Base-by-base conservation (phyloP, 2,797 vertebrate genomes). In the Octomys mimax region DNA sequence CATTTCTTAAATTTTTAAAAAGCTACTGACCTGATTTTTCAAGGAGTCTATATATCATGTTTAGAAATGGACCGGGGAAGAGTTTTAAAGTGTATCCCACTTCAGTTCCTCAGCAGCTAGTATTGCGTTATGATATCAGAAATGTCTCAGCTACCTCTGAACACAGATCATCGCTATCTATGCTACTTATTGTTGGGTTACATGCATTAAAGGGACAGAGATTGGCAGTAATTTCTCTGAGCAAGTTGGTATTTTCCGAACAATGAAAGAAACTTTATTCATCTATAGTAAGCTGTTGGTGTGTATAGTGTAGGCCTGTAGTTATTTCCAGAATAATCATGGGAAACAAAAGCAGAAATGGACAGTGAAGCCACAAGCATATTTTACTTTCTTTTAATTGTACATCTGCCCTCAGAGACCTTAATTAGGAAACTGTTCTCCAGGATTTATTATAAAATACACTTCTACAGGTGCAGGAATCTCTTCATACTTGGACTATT, bases 401-500 rank as follows among this genome's bases (percentile, higher is more conserved):
- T 61, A 57, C n/a, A n/a, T 57, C 39, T 82, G 14, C 42, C 19
- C 66, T 66, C 1, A 75, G 82, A 92, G 59, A 73, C 81, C 33
- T 92, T 88, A 79, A 87, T 24, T 62, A 75, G 81, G 31, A 70
- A 88, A 75, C 42, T 96, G 22, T 46, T 39, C 33, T 92, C 21
- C 3, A 73, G 19, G 19, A 64, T 71, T 94, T 78, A 66, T 21
- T 82, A 87, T n/a, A 81, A 88, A 92, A 91, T 61, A 49, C 59
- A 24, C 42, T 89, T n/a, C n/a, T 77, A 71, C 36, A 19, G 7
- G 71, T 18, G 89, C 31, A 11, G 54, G 42, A 52, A 36, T 80
- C 52, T 46, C 86, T 94, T 89, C n/a, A 6, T 81, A 89, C 71
- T 61, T 66, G 26, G 18, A 64, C 81, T 89, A 68, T 61, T 96